Percentiles rank a stretch among this genome's conserved stretches.
These are phyloP conservation scores for Sweltsa coloradensis DNA, from an alignment of 1,140 invertebrate species.

Conservation along the genomic window DNA sequence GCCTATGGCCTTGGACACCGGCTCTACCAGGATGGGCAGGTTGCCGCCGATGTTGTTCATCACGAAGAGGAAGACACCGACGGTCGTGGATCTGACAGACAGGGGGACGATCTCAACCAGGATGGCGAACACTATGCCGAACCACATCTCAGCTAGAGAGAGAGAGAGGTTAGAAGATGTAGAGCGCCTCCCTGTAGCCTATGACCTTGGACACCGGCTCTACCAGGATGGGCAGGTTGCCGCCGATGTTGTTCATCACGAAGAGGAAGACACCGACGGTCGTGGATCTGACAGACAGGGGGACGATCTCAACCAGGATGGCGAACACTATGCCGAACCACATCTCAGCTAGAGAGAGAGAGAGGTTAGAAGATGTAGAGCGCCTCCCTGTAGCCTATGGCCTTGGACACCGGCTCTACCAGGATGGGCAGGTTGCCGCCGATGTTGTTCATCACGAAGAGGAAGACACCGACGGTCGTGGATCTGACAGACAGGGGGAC, in stretches of 20 bases:
- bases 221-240: constrained; percentile 77
- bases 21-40: constrained; percentile 74
- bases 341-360: constrained; percentile 90
- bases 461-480: constrained; percentile 70
- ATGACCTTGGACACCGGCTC: constrained; percentile 68
- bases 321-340: constrained; percentile 87
- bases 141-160: constrained; percentile 91
- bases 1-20: constrained; percentile 63
- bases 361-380: constrained; percentile 75
- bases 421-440: constrained; percentile 84
- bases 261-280: constrained; percentile 77
- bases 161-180: too few relatives aligned
- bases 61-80: constrained; percentile 76
- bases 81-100: constrained; percentile 63
- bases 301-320: constrained; percentile 77
- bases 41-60: constrained; percentile 93
- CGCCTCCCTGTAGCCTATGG: constrained; percentile 66
- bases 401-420: constrained; percentile 68
- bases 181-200: constrained; percentile 68
- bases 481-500: constrained; percentile 67
- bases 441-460: constrained; percentile 86
- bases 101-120: constrained; percentile 77
- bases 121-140: constrained; percentile 79
- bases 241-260: constrained; percentile 87
- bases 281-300: constrained; percentile 63